Evolutionary conservation across 2,113 vertebrate genomes (phyloP), one percentile per base, ranked within the genome.

Genomic region (Cyanistes caeruleus): DNA sequence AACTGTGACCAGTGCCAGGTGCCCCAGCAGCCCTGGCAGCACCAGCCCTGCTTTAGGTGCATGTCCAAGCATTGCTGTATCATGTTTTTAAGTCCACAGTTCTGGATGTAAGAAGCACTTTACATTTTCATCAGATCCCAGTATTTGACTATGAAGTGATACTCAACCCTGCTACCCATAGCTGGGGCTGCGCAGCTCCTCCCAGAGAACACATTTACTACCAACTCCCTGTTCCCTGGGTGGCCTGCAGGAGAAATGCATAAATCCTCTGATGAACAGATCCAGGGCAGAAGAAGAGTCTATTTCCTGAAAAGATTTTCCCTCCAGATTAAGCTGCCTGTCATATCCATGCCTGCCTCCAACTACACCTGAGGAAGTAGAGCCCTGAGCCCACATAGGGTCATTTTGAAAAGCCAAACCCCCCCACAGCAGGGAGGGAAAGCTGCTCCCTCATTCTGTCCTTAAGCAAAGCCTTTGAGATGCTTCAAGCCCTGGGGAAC

Each of bases 81-180:
- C 0, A 0, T 4, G 4, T 22, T 31, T 73, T 51, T 8, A 24
- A 77, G 35, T 9, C 28, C 25, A 27, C 0, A 35, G 31, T 8
- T 55, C 69, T 13, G 3, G 62, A n/a, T n/a, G 13, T 12, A 65
- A 67, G 21, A 35, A 78, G 9, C 20, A 41, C 16, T 84, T 35
- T 1, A 5, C 31, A 4, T 30, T 49, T 39, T 58, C 43, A 60
- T n/a, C 73, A 73, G 7, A 21, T 5, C 35, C n/a, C 35, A 52
- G 44, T 10, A 13, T n/a, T 46, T 72, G 43, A 73, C 25, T n/a
- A 48, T 46, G 23, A 21, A 63, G 31, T 1, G 13, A 64, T 19
- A 49, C 12, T 46, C 41, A 65, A 27, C 59, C 18, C 75, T 43
- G 13, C n/a, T 64, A 9, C 23, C 13, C 17, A 9, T 0, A 0